These are phyloP conservation scores for Xanthorhoe designata DNA, from an alignment of 2,888 invertebrate species.

Conservation along the genomic window DNA sequence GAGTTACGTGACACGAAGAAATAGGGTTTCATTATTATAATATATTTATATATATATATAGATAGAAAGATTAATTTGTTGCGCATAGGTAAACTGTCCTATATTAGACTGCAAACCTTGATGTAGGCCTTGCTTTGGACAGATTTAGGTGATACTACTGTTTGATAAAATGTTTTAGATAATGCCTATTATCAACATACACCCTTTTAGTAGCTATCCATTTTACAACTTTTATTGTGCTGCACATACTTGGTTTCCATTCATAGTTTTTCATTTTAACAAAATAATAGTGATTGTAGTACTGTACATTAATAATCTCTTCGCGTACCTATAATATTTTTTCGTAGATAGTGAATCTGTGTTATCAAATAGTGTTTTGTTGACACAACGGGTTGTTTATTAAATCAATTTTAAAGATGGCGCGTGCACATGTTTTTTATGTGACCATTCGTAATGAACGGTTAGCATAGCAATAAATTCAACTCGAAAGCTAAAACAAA, in stretches of 20 bases:
- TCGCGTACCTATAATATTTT: not conserved
- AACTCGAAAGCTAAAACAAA: no score
- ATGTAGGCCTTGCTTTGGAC: slow-evolving; percentile 32
- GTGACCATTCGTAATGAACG: no score
- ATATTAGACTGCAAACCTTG: slow-evolving; percentile 28
- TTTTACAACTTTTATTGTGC: not conserved
- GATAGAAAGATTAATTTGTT: not conserved
- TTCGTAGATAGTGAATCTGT: slow-evolving; percentile 9
- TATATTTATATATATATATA: no score
- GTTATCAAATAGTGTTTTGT: slow-evolving; percentile 1
- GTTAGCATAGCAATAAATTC: no score
- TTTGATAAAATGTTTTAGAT: slow-evolving; percentile 33
- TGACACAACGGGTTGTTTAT: not conserved
- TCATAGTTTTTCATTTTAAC: not conserved
- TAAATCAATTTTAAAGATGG: not conserved
- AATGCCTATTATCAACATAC: not conserved
- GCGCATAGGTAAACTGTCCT: not conserved
- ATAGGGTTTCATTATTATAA: no score
- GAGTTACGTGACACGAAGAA: no score
- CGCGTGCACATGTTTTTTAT: not conserved
- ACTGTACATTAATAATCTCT: not conserved
- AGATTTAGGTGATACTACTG: slow-evolving; percentile 29
- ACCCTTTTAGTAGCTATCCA: not conserved
- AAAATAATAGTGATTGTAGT: not conserved
- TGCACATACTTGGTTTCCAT: not conserved